Evolutionary conservation across 2,113 vertebrate species (phyloP).

Genomic region (Diphyllodes magnificus): DNA sequence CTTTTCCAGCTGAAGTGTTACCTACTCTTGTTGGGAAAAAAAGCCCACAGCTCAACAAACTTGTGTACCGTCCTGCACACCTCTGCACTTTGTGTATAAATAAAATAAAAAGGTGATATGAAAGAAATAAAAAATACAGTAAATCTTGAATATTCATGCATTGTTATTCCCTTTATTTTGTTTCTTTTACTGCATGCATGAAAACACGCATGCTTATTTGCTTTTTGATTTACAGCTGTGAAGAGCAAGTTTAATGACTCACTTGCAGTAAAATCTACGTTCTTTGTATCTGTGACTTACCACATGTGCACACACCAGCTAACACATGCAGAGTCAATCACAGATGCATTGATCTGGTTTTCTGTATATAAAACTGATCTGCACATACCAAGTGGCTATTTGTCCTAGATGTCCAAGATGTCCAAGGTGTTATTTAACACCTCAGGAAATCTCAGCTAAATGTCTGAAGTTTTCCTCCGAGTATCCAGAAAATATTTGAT

Average conservation of each 20-base stretch:
- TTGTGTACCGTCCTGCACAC: neutral
- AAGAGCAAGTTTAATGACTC: neutral
- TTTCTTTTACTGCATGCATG: neutral
- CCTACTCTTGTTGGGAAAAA: neutral
- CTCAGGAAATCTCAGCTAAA: neutral
- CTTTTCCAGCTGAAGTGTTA: neutral
- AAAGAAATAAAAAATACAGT: neutral
- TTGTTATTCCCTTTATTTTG: neutral
- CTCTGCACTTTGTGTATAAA: neutral
- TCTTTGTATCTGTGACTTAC: neutral
- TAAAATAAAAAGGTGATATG: neutral
- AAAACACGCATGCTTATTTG: neutral
- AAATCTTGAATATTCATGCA: neutral
- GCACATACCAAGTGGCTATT: rapidly evolving
- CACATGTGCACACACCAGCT: neutral
- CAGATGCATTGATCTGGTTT: neutral
- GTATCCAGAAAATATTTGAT: neutral
- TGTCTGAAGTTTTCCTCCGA: neutral
- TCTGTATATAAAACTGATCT: neutral
- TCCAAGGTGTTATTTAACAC: neutral
- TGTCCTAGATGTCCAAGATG: neutral
- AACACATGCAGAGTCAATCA: neutral
- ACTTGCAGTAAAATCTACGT: neutral
- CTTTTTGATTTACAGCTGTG: neutral
- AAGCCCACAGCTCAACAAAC: neutral